Conservation (phyloP, 2,888 invertebrate genomes). For the Perithous albicinctus region DNA sequence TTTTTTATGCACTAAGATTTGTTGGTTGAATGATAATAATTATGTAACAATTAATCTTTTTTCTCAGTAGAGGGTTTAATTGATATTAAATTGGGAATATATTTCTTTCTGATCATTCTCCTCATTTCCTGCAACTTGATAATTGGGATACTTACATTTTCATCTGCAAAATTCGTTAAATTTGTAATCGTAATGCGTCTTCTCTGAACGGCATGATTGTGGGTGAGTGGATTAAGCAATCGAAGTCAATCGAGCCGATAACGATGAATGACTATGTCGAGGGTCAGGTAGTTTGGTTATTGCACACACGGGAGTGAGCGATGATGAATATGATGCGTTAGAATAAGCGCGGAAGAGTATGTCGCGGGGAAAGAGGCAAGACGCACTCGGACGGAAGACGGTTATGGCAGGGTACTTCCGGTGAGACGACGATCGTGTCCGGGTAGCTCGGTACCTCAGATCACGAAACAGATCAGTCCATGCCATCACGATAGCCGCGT, state of each 20-base stretch:
- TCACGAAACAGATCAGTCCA: slow-evolving; percentile 73
- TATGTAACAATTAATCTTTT: too few relatives aligned
- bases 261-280: slow-evolving; percentile 46
- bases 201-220: slow-evolving; percentile 1
- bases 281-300: slow-evolving; percentile 34
- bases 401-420: slow-evolving; percentile 80
- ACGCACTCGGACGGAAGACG: slow-evolving; percentile 78
- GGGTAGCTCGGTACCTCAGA: slow-evolving; percentile 66
- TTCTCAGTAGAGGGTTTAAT: not conserved
- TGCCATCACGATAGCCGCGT: slow-evolving; percentile 8
- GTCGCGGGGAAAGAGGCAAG: slow-evolving; percentile 62
- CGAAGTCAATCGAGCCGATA: slow-evolving; percentile 30
- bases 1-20: too few relatives aligned
- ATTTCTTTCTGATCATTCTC: not conserved
- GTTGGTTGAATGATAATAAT: too few relatives aligned
- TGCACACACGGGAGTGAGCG: slow-evolving; percentile 32
- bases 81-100: not conserved
- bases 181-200: slow-evolving; percentile 5
- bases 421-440: slow-evolving; percentile 76
- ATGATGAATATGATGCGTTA: slow-evolving; percentile 47
- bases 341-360: slow-evolving; percentile 21
- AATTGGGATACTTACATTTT: not conserved
- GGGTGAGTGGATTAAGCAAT: not conserved
- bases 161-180: not conserved
- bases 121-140: not conserved